Evolutionary conservation across 2,888 invertebrate genomes (phyloP).

Genomic region (Andrena praecox): DNA sequence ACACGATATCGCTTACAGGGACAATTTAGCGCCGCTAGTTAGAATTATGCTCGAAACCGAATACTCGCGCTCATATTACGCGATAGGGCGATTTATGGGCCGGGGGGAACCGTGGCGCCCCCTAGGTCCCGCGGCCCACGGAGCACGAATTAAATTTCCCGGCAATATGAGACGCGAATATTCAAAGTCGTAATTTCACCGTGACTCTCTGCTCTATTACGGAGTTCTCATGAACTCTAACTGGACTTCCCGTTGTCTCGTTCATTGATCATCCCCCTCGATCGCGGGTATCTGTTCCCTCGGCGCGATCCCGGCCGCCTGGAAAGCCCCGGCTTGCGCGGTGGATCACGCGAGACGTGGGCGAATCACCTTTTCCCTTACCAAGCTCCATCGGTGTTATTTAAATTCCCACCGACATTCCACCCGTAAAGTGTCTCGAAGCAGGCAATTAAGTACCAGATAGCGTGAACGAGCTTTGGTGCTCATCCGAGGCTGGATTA

Average conservation of each 20-base stretch:
- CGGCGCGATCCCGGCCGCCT: not conserved
- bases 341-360: constrained; percentile 28
- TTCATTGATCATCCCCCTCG: constrained; percentile 54
- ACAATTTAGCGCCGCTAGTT: constrained; percentile 77
- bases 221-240: constrained; percentile 71
- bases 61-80: constrained; percentile 76
- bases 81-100: constrained; percentile 76
- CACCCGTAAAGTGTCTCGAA: not conserved
- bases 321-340: not conserved
- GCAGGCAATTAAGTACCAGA: constrained; percentile 22
- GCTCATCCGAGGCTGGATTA: not conserved
- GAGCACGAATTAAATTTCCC: constrained; percentile 74
- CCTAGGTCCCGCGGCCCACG: constrained; percentile 14
- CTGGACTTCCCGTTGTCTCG: constrained; percentile 68
- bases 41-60: constrained; percentile 80
- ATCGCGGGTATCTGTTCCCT: constrained; percentile 8
- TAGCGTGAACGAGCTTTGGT: not conserved
- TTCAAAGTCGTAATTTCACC: constrained; percentile 77
- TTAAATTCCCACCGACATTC: constrained; percentile 6
- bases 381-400: not conserved
- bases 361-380: constrained; percentile 24
- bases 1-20: constrained; percentile 74
- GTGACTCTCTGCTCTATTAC: constrained; percentile 73
- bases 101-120: constrained; percentile 42
- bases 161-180: constrained; percentile 78